Conservation (phyloP, 2,888 invertebrate species). For the Pseudolycoriella hygida region DNA sequence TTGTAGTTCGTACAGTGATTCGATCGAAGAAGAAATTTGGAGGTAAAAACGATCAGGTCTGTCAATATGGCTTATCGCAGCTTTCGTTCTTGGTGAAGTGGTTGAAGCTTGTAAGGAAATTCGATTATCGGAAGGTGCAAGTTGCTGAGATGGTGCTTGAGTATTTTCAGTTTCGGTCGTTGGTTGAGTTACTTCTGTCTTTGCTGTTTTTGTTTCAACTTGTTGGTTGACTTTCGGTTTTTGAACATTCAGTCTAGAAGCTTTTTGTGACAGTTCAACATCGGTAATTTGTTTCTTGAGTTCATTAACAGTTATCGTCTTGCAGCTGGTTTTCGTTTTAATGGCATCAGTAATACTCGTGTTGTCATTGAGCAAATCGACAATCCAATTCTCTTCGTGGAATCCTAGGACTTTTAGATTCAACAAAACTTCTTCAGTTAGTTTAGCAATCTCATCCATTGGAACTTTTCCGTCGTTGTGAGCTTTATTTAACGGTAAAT, state of each 20-base stretch:
- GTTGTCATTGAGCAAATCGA: constrained; percentile 15
- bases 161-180: not conserved
- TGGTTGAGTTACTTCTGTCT: not conserved
- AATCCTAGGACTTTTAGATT: constrained; percentile 21
- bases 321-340: constrained; percentile 17
- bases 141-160: too few species aligned
- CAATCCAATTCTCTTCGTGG: constrained; percentile 19
- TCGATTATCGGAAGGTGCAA: not conserved
- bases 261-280: constrained; percentile 11
- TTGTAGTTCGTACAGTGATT: constrained; percentile 40
- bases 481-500: constrained; percentile 19
- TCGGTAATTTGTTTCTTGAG: constrained; percentile 22
- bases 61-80: constrained; percentile 52
- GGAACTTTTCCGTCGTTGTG: constrained; percentile 11
- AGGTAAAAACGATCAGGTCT: constrained; percentile 61
- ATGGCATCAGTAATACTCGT: constrained; percentile 18
- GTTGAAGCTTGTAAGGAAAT: not conserved
- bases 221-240: too few species aligned
- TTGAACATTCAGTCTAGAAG: too few species aligned
- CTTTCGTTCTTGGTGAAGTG: constrained; percentile 26
- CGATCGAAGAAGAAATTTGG: constrained; percentile 39
- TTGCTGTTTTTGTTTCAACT: not conserved
- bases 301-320: constrained; percentile 17
- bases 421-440: constrained; percentile 16
- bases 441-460: constrained; percentile 15